Base-by-base conservation (phyloP, 1,140 invertebrate species). In the Eriosoma lanigerum region DNA sequence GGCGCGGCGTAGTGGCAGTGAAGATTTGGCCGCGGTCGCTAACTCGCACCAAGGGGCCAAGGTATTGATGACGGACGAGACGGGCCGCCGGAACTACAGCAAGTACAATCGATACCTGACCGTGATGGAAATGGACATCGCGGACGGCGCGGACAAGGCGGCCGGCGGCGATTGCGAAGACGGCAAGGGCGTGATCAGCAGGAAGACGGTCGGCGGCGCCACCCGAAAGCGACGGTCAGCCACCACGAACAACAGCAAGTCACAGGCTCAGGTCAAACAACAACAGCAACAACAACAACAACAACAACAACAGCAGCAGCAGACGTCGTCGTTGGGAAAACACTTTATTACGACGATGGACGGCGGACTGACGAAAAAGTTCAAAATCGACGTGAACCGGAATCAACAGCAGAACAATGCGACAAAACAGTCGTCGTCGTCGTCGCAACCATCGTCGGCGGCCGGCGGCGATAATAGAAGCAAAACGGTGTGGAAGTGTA, bases 41-140 rank as follows among this genome's bases (percentile, higher is more conserved):
- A 89, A 90, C 78, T 90, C 90, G 54, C 93, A 96, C 85, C 89
- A 89, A 83, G 89, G 88, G 76, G 91, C 92, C 56, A 92, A 92
- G 86, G 93, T 96, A 70, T 87, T 96, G 81, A 93, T 96, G 89
- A 96, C 95, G 68, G 94, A 96, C 85, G 94, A 96, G 87, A 94
- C 94, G 56, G 95, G 95, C 12, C 88, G 93, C 82, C 88, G 93
- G 81, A 96, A 97, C 86, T 96, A 96, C 86, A 93, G 93, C 83
- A 96, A 96, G 87, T 96, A 96, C 86, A 95, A 95, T 85, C 93
- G 92, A 86, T 94, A 94, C 84, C 89, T 95, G 29, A 91, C 92
- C 81, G 89, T 93, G 82, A 91, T 94, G 85, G 86, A 89, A 83
- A 87, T 89, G 81, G 87, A 88, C 76, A 29, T 72, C 1, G 1